Evolutionary conservation across 2,113 vertebrate genomes (phyloP).

Genomic region (Eidolon helvum): DNA sequence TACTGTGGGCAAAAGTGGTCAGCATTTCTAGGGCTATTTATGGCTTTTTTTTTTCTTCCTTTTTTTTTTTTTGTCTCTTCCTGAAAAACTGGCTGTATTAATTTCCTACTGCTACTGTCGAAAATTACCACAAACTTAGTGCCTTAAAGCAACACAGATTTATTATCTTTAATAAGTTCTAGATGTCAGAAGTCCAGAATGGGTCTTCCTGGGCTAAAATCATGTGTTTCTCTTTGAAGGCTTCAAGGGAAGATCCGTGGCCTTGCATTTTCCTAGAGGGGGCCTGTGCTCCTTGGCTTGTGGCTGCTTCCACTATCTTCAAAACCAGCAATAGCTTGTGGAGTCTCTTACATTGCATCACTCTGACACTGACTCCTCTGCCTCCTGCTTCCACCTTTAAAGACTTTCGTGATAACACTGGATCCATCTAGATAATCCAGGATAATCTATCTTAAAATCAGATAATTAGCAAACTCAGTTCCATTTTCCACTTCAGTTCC

Average conservation of each 20-base stretch:
- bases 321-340: not conserved
- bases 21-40: not conserved
- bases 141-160: not conserved
- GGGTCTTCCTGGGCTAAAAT: not conserved
- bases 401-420: not conserved
- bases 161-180: not conserved
- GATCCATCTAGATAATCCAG: not conserved
- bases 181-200: not conserved
- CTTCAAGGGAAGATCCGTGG: not conserved
- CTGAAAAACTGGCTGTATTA: constrained; percentile 21
- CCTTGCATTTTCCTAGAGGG: not conserved
- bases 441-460: not conserved
- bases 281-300: not conserved
- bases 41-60: constrained; percentile 10
- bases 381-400: not conserved
- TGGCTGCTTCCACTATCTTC: not conserved
- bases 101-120: not conserved
- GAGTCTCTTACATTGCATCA: fast-evolving
- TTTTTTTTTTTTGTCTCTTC: constrained; percentile 11
- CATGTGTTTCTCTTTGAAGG: not conserved
- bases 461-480: not conserved
- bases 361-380: not conserved
- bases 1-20: not conserved
- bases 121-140: not conserved
- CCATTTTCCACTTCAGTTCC: not conserved